Percentiles rank a stretch among this genome's conserved stretches.
phyloP scores from a whole-genome alignment of 2,888 invertebrate genomes.

The Byasa hedistus region DNA sequence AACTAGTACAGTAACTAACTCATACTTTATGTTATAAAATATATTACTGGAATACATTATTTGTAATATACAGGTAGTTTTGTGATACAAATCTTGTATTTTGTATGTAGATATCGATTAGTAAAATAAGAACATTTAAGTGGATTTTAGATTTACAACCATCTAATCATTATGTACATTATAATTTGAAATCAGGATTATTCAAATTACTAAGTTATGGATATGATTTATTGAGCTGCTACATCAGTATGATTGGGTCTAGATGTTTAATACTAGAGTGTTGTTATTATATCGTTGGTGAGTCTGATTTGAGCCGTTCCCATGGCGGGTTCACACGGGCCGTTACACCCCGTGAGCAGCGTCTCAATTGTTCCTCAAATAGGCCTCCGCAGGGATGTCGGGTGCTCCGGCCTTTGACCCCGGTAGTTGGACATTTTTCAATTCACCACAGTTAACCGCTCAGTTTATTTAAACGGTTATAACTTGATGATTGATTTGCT shows the following conservation, averaged over 20 bases:
- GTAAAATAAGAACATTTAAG: no score
- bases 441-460: slow-evolving; percentile 16
- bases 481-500: slow-evolving; percentile 10
- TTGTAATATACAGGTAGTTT: no score
- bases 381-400: slow-evolving; percentile 34
- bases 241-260: not conserved
- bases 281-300: slow-evolving; percentile 1
- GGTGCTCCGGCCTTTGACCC: slow-evolving; percentile 59
- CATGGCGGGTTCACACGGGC: slow-evolving; percentile 70
- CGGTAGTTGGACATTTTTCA: slow-evolving; percentile 32
- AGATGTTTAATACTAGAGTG: slow-evolving; percentile 3
- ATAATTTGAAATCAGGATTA: no score
- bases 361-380: slow-evolving; percentile 32
- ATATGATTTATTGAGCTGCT: no score
- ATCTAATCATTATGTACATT: no score
- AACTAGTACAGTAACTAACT: no score
- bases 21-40: no score
- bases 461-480: slow-evolving; percentile 8
- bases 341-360: slow-evolving; percentile 70
- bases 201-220: no score
- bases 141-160: no score
- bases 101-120: no score
- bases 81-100: no score
- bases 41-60: no score
- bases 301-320: slow-evolving; percentile 49